Evolutionary conservation across 2,888 invertebrate species (phyloP), one percentile per base, ranked within the genome.

Genomic region (Ditula angustiorana): DNA sequence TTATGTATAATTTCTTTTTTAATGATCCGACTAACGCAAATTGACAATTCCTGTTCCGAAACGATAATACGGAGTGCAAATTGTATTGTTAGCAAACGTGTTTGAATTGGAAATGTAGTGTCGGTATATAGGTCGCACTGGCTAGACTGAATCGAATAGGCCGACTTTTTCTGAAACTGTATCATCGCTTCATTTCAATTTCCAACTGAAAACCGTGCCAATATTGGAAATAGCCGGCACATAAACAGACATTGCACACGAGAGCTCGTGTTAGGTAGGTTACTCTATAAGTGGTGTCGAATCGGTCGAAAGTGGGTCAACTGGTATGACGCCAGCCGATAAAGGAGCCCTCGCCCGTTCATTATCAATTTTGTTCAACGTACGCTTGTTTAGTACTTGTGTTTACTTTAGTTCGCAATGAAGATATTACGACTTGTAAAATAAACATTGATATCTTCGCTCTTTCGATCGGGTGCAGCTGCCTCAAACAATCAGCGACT

Each of bases 271-370:
- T 72, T 75, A 69, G 73, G 76, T 82, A 78, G 75, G 76, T 77
- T 81, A 78, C 74, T 79, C 74, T 84, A 77, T 82, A 85, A 87
- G 85, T 87, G 82, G 83, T 85, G 89, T 88, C 86, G 88, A 86
- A 87, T 86, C 76, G 80, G 78, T 79, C 75, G 81, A 81, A 92
- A 89, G 84, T 92, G 76, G 92, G 92, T 92, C 92, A 90, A 84
- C 83, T 82, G 78, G 83, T 75, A 87, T 89, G 90, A 91, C 91
- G 91, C 82, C 80, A 83, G 82, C 88, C 88, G 90, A 91, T 90
- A 90, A 90, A 87, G 80, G 83, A 81, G 85, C 86, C 85, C 86
- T 87, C 74, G 77, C 73, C 73, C 81, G 83, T 86, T 84, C 83
- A 88, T 87, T 90, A 90, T 90, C 88, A 90, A 85, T 86, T 85